A percentile compares a stretch with the other conserved stretches of the same genome.
phyloP scores from a whole-genome alignment of 2,113 vertebrate genomes.

The Bettongia penicillata region DNA sequence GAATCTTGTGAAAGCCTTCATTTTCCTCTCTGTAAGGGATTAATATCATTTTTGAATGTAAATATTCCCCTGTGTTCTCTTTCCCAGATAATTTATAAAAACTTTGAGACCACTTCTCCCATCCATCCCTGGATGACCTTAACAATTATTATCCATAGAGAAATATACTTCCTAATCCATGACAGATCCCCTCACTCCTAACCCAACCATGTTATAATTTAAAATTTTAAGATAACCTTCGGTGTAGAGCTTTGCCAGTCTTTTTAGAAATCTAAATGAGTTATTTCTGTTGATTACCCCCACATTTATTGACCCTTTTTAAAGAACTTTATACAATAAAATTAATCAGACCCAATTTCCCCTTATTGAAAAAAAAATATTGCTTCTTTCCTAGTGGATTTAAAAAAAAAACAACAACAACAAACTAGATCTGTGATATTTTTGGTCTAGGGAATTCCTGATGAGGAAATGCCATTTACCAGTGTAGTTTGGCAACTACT shows the following conservation, averaged over 20 bases:
- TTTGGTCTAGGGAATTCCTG: neutral
- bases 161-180: neutral
- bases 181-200: neutral
- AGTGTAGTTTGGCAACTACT: too few relatives aligned
- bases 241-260: neutral
- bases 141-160: neutral
- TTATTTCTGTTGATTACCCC: neutral
- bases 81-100: neutral
- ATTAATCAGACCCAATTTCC: neutral
- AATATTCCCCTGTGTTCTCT: neutral
- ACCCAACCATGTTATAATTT: neutral
- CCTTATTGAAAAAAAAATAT: neutral
- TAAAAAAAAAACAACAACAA: too few relatives aligned
- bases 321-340: neutral
- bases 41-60: neutral
- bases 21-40: neutral
- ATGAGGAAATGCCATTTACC: neutral
- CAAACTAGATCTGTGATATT: neutral
- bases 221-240: neutral
- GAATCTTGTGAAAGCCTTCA: neutral
- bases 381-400: neutral
- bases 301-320: neutral
- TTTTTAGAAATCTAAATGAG: neutral
- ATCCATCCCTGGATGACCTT: neutral
- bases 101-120: neutral